phyloP scores from a whole-genome alignment of 2,888 invertebrate species.

The Seira musarum region DNA sequence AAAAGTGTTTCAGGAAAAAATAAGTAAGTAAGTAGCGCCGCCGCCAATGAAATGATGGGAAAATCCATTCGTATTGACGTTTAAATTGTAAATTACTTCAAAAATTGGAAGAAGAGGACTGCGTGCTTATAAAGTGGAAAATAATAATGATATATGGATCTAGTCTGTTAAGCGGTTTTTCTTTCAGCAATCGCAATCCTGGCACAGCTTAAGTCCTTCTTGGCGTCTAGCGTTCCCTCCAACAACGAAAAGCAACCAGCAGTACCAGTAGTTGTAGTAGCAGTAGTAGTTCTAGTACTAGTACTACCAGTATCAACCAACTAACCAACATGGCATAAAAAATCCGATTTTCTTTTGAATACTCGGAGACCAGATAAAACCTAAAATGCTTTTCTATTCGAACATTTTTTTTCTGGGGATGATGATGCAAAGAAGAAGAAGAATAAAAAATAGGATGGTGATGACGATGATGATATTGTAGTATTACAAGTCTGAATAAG shows the following conservation, averaged over 20 bases:
- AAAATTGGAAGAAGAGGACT: not conserved
- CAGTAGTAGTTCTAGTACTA: no score
- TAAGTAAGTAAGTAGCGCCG: no score
- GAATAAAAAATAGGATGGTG: no score
- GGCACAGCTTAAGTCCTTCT: slow-evolving; percentile 12
- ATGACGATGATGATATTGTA: not conserved
- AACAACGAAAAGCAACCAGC: no score
- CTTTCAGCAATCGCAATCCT: not conserved
- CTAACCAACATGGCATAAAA: not conserved
- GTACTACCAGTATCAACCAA: no score
- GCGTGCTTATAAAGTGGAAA: slow-evolving; percentile 13
- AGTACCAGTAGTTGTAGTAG: no score
- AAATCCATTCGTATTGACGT: slow-evolving; percentile 28
- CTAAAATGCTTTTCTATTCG: not conserved
- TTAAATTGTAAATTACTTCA: slow-evolving; percentile 11
- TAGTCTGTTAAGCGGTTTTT: not conserved
- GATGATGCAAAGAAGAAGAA: no score
- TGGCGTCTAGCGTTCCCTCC: not conserved
- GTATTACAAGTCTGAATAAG: no score
- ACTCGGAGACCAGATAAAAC: not conserved
- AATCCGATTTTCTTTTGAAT: slow-evolving; percentile 4
- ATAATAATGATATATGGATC: slow-evolving; percentile 21
- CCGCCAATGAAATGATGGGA: slow-evolving; percentile 22
- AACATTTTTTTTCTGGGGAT: not conserved
- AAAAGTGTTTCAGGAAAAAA: no score